Conservation (phyloP, 2,113 vertebrate species). For the Saguinus imperator region DNA sequence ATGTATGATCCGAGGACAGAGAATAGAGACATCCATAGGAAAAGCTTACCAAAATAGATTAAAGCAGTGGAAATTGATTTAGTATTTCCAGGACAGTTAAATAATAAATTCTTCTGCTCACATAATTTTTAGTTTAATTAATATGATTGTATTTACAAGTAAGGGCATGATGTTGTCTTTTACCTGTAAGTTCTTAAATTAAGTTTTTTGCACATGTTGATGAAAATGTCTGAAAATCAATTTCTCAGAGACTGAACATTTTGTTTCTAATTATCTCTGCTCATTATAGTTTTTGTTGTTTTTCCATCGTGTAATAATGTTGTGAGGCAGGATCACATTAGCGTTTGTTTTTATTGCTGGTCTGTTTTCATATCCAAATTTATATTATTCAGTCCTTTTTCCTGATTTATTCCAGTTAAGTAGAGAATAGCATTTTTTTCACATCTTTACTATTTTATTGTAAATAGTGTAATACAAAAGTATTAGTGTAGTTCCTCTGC, state of each 20-base stretch:
- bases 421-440: constrained; percentile 27
- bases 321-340: neutral
- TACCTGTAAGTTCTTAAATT: neutral
- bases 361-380: neutral
- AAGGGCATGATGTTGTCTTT: neutral
- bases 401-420: neutral
- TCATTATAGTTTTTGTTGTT: neutral
- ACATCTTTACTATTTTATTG: neutral
- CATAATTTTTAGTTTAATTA: neutral
- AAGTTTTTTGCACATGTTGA: neutral
- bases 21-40: neutral
- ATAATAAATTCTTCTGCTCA: neutral
- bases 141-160: constrained; percentile 25
- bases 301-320: neutral
- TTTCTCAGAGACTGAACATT: neutral
- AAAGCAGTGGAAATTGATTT: neutral
- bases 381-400: neutral
- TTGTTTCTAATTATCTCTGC: neutral
- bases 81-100: constrained; percentile 35
- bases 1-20: neutral
- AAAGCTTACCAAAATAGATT: constrained; percentile 8
- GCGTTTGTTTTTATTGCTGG: neutral
- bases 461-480: neutral
- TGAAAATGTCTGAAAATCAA: neutral
- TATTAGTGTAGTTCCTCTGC: neutral